These are phyloP conservation scores for Pyralis farinalis DNA, from an alignment of 2,888 invertebrate genomes.

Conservation along the genomic window DNA sequence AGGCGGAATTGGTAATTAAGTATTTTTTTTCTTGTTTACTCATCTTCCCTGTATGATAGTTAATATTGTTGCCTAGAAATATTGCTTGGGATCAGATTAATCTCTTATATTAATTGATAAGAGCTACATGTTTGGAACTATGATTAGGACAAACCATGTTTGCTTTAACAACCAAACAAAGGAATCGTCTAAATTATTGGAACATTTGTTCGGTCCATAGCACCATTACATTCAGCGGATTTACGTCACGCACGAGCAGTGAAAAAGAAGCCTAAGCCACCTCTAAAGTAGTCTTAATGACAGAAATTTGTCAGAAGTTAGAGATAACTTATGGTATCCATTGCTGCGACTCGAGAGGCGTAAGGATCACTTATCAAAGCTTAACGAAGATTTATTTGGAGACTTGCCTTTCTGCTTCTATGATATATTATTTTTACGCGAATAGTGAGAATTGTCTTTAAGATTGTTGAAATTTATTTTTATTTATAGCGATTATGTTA, in stretches of 20 bases:
- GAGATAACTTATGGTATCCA: slow-evolving; percentile 50
- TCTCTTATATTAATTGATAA: too few species aligned
- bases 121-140: too few species aligned
- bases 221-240: neutral
- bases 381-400: slow-evolving; percentile 52
- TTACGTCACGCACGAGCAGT: neutral
- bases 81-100: too few species aligned
- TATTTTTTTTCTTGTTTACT: too few species aligned
- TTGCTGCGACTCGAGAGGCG: slow-evolving; percentile 32
- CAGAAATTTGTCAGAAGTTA: slow-evolving; percentile 11
- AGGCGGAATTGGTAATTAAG: too few species aligned
- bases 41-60: too few species aligned
- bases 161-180: too few species aligned
- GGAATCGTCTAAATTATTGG: neutral
- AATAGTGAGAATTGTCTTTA: too few species aligned
- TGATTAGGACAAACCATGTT: too few species aligned
- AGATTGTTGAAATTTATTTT: neutral
- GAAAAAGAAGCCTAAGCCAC: slow-evolving; percentile 2
- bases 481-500: neutral
- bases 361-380: slow-evolving; percentile 49
- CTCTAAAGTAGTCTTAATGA: slow-evolving; percentile 9
- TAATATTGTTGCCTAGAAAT: too few species aligned
- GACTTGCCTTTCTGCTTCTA: slow-evolving; percentile 30
- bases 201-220: neutral
- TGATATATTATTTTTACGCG: slow-evolving; percentile 5